phyloP scores from a whole-genome alignment of 2,888 invertebrate genomes.

The Dyspetes luteomarginatus region DNA sequence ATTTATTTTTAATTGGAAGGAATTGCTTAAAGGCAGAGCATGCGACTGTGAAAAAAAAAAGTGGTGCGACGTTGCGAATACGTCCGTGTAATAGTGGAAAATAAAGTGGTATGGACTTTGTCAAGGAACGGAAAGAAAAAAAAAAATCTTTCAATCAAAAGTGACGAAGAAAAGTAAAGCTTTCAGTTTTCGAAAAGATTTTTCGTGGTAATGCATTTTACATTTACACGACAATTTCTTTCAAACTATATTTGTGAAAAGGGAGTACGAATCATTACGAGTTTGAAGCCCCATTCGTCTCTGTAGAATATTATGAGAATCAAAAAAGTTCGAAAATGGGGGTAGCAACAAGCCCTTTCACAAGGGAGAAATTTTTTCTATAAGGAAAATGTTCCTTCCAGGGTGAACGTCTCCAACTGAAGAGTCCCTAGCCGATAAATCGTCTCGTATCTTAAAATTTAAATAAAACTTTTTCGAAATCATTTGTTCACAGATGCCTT shows the following conservation, averaged over 20 bases:
- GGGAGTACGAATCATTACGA: not conserved
- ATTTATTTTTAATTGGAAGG: too few species aligned
- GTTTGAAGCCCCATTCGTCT: not conserved
- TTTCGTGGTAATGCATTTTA: not conserved
- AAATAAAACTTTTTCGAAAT: too few species aligned
- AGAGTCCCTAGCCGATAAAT: too few species aligned
- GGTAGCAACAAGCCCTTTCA: too few species aligned
- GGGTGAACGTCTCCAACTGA: too few species aligned
- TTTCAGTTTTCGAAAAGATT: not conserved
- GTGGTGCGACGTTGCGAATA: slow-evolving; percentile 34
- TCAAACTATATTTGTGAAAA: too few species aligned
- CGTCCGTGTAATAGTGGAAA: slow-evolving; percentile 52
- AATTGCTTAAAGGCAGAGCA: too few species aligned
- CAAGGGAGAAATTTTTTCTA: not conserved
- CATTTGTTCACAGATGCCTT: too few species aligned
- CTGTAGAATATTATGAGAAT: not conserved
- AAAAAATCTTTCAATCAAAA: slow-evolving; percentile 14
- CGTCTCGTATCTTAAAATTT: too few species aligned
- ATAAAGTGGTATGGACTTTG: slow-evolving; percentile 10
- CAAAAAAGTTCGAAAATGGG: not conserved
- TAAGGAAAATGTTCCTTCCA: too few species aligned
- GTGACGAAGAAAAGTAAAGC: not conserved
- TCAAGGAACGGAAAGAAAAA: not conserved
- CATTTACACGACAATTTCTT: too few species aligned
- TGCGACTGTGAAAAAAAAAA: not conserved